A percentile compares a stretch with the other conserved stretches of the same genome.
These are phyloP conservation scores for Tadarida brasiliensis DNA, from an alignment of 2,797 vertebrate species.

Conservation along the genomic window DNA sequence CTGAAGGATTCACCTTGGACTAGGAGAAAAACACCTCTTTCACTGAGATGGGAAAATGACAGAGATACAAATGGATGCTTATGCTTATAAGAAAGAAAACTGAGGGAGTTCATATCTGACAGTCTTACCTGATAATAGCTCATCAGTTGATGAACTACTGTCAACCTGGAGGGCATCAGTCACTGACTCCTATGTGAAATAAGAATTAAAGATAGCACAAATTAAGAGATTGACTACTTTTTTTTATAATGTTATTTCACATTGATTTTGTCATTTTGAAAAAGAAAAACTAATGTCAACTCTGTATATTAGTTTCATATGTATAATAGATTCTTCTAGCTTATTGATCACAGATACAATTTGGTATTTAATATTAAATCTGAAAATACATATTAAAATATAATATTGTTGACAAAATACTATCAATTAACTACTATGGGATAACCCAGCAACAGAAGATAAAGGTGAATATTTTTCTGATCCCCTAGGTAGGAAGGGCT, in stretches of 20 bases:
- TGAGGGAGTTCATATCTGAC: neutral
- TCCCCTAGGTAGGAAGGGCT: neutral
- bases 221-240: slow-evolving; percentile 56
- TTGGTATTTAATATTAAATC: slow-evolving; percentile 63
- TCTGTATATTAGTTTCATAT: slow-evolving; percentile 41
- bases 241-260: neutral
- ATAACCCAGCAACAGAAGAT: slow-evolving; percentile 48
- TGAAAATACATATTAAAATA: slow-evolving; percentile 64
- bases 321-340: neutral
- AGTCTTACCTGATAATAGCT: slow-evolving; percentile 87
- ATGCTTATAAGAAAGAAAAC: slow-evolving; percentile 44
- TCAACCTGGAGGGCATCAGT: slow-evolving; percentile 70
- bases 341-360: slow-evolving; percentile 22
- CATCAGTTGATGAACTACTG: slow-evolving; percentile 77
- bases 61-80: neutral
- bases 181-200: slow-evolving; percentile 83
- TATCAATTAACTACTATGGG: slow-evolving; percentile 14
- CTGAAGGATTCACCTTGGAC: neutral
- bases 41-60: neutral
- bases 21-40: neutral
- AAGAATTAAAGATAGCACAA: slow-evolving; percentile 73
- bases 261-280: slow-evolving; percentile 51
- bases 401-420: slow-evolving; percentile 19
- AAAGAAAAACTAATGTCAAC: slow-evolving; percentile 53
- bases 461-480: slow-evolving; percentile 51